These are phyloP conservation scores for Crocodylus rhombifer DNA, from an alignment of 2,797 vertebrate species.

Conservation along the genomic window DNA sequence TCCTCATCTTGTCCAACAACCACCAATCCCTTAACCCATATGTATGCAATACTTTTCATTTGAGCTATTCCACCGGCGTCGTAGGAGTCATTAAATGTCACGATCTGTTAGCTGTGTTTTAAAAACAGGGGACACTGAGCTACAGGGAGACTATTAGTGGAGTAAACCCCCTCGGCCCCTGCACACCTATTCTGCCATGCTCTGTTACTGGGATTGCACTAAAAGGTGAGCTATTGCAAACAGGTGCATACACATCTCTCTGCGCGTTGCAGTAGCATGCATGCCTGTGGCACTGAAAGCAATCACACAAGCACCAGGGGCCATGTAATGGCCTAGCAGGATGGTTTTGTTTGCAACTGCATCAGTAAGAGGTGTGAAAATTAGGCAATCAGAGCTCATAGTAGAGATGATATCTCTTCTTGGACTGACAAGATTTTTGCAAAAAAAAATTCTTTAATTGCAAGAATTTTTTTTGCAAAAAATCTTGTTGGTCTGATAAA, in stretches of 20 bases:
- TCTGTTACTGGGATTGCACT: not conserved
- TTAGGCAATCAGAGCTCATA: no score
- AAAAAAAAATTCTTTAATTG: no score
- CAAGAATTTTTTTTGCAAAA: no score
- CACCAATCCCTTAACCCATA: not conserved
- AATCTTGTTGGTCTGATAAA: no score
- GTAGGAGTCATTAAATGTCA: not conserved
- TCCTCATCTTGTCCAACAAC: not conserved
- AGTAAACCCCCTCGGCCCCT: no score
- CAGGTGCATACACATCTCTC: not conserved
- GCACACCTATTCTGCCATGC: not conserved
- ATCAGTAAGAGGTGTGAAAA: not conserved
- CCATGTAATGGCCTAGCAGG: not conserved
- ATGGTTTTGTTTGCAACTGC: rapidly evolving
- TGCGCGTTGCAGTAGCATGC: not conserved
- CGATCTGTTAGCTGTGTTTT: not conserved
- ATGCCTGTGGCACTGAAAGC: not conserved
- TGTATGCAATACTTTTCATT: not conserved
- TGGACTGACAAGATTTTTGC: no score
- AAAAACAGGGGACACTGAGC: not conserved
- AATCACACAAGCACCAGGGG: not conserved
- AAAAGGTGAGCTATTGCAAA: not conserved
- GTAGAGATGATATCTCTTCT: no score
- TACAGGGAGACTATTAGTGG: not conserved
- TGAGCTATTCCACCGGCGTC: not conserved